Conservation (phyloP, 1,140 invertebrate species). For the Cepaea nemoralis region DNA sequence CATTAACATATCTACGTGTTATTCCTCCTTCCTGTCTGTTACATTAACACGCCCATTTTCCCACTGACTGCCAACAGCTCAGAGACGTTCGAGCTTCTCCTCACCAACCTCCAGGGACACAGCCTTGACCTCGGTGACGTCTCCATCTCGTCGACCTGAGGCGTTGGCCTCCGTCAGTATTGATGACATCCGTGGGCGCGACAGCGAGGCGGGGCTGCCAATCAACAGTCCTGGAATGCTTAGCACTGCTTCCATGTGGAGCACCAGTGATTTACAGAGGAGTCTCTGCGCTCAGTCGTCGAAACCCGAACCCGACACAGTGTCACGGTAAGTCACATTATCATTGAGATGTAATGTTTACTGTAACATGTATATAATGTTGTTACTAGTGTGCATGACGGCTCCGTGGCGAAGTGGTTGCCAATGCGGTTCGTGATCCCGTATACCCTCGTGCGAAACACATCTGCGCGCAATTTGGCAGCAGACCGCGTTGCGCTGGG, state of each 20-base stretch:
- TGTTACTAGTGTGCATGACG: no score
- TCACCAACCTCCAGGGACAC: conserved; percentile 13
- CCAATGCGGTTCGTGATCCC: no score
- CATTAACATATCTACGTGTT: no score
- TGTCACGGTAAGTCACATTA: conserved; percentile 44
- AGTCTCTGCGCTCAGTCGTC: conserved; percentile 37
- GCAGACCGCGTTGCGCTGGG: no score
- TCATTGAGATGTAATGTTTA: no score
- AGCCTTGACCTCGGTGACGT: not conserved
- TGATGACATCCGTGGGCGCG: conserved; percentile 7
- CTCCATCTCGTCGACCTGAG: not conserved
- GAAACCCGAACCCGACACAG: conserved; percentile 33
- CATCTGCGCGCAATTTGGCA: no score
- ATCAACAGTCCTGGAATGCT: conserved; percentile 55
- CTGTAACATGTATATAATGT: no score
- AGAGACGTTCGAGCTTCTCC: conserved; percentile 13
- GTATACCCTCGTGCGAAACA: no score
- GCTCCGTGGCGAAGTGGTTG: no score
- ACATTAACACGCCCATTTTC: no score
- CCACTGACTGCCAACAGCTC: no score
- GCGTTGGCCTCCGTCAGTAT: conserved; percentile 25
- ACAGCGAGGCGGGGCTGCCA: not conserved
- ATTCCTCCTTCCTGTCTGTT: no score
- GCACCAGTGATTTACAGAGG: conserved; percentile 51
- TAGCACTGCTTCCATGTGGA: conserved; percentile 59